These are phyloP conservation scores for Lophochroa leadbeateri DNA, from an alignment of 2,113 vertebrate species.

Conservation along the genomic window DNA sequence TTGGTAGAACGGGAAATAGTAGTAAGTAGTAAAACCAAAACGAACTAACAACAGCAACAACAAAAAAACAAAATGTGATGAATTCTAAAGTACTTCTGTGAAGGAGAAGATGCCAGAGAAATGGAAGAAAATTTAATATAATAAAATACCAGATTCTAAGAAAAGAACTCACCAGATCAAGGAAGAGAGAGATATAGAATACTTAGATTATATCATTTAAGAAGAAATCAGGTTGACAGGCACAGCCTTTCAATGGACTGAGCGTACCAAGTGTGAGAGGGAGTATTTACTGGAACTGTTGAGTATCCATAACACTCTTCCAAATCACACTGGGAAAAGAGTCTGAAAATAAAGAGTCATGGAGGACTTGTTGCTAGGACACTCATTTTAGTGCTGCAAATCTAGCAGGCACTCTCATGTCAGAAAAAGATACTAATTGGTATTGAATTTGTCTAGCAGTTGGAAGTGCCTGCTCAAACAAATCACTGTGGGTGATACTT, in stretches of 20 bases:
- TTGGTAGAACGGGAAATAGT: not conserved
- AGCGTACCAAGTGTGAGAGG: not conserved
- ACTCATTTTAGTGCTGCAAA: not conserved
- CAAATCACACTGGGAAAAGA: not conserved
- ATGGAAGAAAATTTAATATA: not conserved
- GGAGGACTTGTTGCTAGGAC: not conserved
- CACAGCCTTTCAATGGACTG: not conserved
- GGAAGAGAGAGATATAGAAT: not conserved
- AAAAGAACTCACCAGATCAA: not conserved
- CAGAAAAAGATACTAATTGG: not conserved
- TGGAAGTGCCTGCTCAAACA: not conserved
- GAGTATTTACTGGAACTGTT: not conserved
- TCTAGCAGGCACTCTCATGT: not conserved
- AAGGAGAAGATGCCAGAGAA: not conserved
- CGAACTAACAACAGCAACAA: not conserved
- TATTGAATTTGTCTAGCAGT: not conserved
- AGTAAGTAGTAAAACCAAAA: not conserved
- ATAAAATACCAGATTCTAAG: not conserved
- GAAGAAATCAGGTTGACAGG: not conserved
- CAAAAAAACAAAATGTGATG: not conserved
- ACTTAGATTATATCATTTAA: not conserved
- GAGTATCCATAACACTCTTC: not conserved
- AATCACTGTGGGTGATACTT: not conserved
- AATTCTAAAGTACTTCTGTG: not conserved
- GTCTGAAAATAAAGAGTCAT: not conserved